Evolutionary conservation across 2,888 invertebrate genomes (phyloP).

Genomic region (Blera fallax): DNA sequence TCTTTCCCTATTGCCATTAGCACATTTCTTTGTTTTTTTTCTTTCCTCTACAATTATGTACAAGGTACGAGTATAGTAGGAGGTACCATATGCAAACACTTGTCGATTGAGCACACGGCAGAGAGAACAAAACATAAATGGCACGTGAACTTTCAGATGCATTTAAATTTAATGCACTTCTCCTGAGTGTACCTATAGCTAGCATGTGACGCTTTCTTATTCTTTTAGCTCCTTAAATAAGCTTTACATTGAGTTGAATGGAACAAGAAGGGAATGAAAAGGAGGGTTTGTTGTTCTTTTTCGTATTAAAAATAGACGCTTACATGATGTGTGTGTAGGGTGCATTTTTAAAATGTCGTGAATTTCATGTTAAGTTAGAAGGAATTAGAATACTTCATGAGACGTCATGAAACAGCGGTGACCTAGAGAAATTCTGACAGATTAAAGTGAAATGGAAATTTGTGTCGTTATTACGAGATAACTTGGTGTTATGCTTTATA

Average conservation of each 20-base stretch:
- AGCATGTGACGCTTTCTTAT: neutral
- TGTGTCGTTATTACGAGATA: neutral
- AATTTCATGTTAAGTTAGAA: neutral
- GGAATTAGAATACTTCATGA: neutral
- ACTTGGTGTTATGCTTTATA: neutral
- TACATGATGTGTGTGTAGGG: constrained; percentile 38
- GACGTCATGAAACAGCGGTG: neutral
- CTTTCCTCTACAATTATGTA: neutral
- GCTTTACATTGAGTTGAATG: neutral
- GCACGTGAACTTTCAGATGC: constrained; percentile 17
- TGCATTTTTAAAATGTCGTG: constrained; percentile 7
- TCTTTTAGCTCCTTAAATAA: neutral
- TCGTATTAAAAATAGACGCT: constrained; percentile 39
- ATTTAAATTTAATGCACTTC: constrained; percentile 15
- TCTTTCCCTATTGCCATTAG: too few relatives aligned
- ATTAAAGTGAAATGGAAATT: constrained; percentile 20
- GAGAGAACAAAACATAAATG: neutral
- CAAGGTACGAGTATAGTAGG: neutral
- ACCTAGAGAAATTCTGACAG: constrained; percentile 15
- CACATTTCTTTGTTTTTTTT: too few relatives aligned
- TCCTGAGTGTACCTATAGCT: neutral
- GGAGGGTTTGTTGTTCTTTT: constrained; percentile 36
- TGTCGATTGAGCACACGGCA: neutral
- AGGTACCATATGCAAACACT: neutral
- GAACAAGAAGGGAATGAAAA: neutral